Percentiles rank a stretch among this genome's conserved stretches.
These are phyloP conservation scores for Rynchops niger DNA, from an alignment of 2,113 vertebrate species.

Conservation along the genomic window DNA sequence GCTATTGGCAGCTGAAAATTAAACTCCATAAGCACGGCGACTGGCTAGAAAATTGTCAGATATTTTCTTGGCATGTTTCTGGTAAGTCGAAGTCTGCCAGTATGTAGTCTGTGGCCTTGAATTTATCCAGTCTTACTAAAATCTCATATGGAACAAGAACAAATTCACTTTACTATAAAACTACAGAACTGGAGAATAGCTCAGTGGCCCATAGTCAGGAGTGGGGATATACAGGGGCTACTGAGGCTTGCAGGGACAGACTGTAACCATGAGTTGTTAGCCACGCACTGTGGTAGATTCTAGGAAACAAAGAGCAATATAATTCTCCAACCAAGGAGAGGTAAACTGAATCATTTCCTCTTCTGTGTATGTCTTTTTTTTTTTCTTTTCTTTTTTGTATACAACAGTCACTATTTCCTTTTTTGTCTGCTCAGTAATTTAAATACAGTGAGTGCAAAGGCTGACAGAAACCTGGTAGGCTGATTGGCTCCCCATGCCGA, in stretches of 20 bases:
- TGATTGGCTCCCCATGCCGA: background rate
- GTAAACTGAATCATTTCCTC: slow-evolving; percentile 56
- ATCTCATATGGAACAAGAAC: background rate
- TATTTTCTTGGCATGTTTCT: background rate
- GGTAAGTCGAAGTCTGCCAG: background rate
- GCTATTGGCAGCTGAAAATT: background rate
- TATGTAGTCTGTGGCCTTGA: background rate
- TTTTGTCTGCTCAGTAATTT: background rate
- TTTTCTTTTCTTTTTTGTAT: background rate
- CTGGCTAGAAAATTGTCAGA: background rate
- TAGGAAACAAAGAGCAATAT: slow-evolving; percentile 11
- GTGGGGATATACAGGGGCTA: background rate
- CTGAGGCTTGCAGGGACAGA: accelerated
- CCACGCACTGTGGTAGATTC: background rate
- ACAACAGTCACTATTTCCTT: slow-evolving; percentile 23
- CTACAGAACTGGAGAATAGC: background rate
- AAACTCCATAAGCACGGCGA: background rate
- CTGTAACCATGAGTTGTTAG: background rate
- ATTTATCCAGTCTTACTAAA: background rate
- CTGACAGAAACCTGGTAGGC: background rate
- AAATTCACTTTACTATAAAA: background rate
- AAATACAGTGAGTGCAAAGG: background rate
- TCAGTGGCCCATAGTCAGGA: background rate
- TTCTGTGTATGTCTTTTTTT: background rate
- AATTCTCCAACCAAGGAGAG: slow-evolving; percentile 13